Conservation (phyloP, 2,113 vertebrate species). For the Kryptolebias marmoratus region DNA sequence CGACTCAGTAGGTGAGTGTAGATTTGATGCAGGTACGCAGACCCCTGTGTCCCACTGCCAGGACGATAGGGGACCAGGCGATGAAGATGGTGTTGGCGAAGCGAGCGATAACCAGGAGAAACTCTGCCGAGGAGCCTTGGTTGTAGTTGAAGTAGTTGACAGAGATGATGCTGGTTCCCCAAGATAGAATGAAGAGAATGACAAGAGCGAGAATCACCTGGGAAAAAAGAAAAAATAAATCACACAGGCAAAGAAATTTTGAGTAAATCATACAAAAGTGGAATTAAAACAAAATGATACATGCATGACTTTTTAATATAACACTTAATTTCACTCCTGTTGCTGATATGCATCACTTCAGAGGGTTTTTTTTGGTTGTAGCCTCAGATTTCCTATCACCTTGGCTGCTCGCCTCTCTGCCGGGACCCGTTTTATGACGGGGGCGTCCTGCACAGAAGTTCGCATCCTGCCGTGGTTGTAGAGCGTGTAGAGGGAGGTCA, state of each 20-base stretch:
- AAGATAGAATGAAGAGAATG: conserved; percentile 79
- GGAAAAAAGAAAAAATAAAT: not conserved
- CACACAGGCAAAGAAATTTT: not conserved
- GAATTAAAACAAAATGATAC: too few relatives aligned
- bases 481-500: conserved; percentile 80
- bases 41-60: conserved; percentile 78
- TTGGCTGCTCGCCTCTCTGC: conserved; percentile 82
- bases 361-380: not conserved
- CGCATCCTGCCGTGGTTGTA: conserved; percentile 67
- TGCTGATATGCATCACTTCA: not conserved
- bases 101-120: conserved; percentile 77
- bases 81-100: conserved; percentile 81
- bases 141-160: conserved; percentile 85
- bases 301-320: too few relatives aligned
- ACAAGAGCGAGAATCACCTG: conserved; percentile 83
- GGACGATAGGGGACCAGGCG: conserved; percentile 77
- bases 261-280: not conserved
- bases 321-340: too few relatives aligned
- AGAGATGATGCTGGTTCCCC: conserved; percentile 82
- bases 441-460: conserved; percentile 18
- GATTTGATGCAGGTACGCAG: conserved; percentile 74
- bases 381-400: conserved; percentile 48
- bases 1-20: conserved; percentile 38
- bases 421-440: conserved; percentile 69
- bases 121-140: conserved; percentile 54